Evolutionary conservation across 2,797 vertebrate genomes (phyloP), one percentile per base, ranked within the genome.

Genomic region (Notolepis coatsorum): DNA sequence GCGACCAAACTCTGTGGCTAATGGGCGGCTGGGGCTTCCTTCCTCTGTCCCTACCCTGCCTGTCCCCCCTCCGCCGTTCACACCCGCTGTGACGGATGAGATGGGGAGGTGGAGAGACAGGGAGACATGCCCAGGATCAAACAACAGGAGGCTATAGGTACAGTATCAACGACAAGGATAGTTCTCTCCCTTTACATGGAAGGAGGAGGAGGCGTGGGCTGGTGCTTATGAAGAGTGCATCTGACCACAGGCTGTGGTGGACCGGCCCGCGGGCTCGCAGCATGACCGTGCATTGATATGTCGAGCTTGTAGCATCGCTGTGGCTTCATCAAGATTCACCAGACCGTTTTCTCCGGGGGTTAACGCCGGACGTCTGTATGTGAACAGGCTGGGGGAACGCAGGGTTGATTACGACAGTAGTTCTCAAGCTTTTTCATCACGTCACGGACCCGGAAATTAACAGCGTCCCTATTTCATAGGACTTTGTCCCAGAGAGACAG

Each of bases 1-100:
- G 95, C 96, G 48, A 95, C 93, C 80, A 98, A 98, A 94, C 95
- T 98, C 84, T 99, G 97, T 91, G 96, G 95, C 91, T 98, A 96
- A 94, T 92, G 90, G 61, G 62, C 35, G 4, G 33, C 17, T 5
- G 33, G 57, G 68, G 72, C 73, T 68, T 72, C 77, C 75, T 69
- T 73, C 59, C 82, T 80, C 74, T 77, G 83, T 79, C 82, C 71
- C 81, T 68, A 64, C 61, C 50, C 31, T 63, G 69, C 79, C 77
- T 17, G 10, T 77, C 80, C 50, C 86, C 88, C 89, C 87, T 77
- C 80, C 50, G 87, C 88, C 89, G 87, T 91, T 91, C 85, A 88
- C 81, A 82, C 68, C 88, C 85, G 79, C 81, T 70, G 88, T 92
- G 92, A 93, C 91, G 86, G 90, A 93, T 92, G 91, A 91, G 88